Evolutionary conservation across 2,888 invertebrate genomes (phyloP).

Genomic region (Pachliopta kotzebuea): DNA sequence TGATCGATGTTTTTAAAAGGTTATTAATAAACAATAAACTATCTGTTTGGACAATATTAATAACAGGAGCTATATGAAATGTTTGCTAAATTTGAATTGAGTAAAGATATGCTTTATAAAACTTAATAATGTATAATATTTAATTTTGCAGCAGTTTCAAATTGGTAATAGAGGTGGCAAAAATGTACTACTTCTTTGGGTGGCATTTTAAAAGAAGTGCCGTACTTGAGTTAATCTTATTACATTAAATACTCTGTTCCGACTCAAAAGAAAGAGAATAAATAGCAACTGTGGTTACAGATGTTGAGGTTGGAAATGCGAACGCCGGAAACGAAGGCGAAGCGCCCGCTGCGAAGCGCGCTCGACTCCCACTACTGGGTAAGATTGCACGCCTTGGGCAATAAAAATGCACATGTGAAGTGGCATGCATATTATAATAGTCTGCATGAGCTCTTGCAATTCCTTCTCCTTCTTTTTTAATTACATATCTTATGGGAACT

Average conservation of each 20-base stretch:
- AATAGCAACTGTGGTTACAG: slow-evolving; percentile 51
- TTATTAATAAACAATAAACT: background rate
- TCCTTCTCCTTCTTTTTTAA: background rate
- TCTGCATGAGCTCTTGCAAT: background rate
- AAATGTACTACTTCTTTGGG: too few relatives aligned
- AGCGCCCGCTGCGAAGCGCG: slow-evolving; percentile 38
- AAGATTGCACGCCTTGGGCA: slow-evolving; percentile 52
- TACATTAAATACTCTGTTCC: too few relatives aligned
- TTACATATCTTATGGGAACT: background rate
- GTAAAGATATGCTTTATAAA: too few relatives aligned
- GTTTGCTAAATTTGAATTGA: background rate
- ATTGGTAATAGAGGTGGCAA: too few relatives aligned
- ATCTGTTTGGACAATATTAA: slow-evolving; percentile 1
- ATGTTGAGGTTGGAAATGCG: slow-evolving; percentile 58
- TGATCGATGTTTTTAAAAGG: too few relatives aligned
- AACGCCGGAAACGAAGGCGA: slow-evolving; percentile 42
- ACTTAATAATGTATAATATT: too few relatives aligned
- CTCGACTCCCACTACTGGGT: slow-evolving; percentile 45
- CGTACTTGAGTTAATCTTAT: too few relatives aligned
- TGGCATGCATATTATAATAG: slow-evolving; percentile 9
- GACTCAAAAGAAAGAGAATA: background rate
- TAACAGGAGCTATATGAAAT: slow-evolving; percentile 1
- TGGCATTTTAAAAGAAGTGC: too few relatives aligned
- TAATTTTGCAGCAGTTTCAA: too few relatives aligned
- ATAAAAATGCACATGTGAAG: slow-evolving; percentile 13